Base-by-base conservation (phyloP, 2,797 vertebrate genomes). In the Sitta carolinensis region DNA sequence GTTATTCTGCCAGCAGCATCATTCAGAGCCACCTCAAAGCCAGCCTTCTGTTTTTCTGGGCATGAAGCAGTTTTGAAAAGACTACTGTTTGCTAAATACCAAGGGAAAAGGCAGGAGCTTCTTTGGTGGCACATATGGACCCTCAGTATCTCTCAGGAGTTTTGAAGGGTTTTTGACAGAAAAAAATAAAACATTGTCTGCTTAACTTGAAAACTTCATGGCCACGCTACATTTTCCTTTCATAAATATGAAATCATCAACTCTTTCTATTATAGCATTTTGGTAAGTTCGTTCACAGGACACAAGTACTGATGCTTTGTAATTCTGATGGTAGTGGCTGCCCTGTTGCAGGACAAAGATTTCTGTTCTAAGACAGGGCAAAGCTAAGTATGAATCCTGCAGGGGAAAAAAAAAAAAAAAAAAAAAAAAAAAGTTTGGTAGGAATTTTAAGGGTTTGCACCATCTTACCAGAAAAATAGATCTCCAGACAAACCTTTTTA, bases 251-350 rank as follows among this genome's bases (percentile, higher is more conserved):
- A 58, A 61, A 40, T 26, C 9, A 58, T 36, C 50, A 63, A 17
- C 13, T 32, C 10, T 34, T 54, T 20, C 13, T 38, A 27, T 29
- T 50, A 16, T 2, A 83, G 57, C 5, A 9, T 51, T 68, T 48
- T 13, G 14, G 23, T 26, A 75, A 67, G 15, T 64, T 77, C 79
- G 11, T 55, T 63, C 47, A 27, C n/a, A 55, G 40, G 32, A 57
- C 68, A 32, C 0, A 1, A 3, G 0, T n/a, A 30, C 26, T 22
- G 15, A 32, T 32, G 13, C 29, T 77, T 70, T 3, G 0, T 17
- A 68, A 43, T 52, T 73, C 55, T 69, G 9, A 16, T 11, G 10
- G 51, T 18, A 32, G 17, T 20, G 43, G 42, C 45, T 4, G 5
- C 11, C 3, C 12, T 32, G 34, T 32, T 51, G 13, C 17, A 51